Percentiles rank a stretch among this genome's conserved stretches.
These are phyloP conservation scores for Phaenicophaeus curvirostris DNA, from an alignment of 2,797 vertebrate species.

Conservation along the genomic window DNA sequence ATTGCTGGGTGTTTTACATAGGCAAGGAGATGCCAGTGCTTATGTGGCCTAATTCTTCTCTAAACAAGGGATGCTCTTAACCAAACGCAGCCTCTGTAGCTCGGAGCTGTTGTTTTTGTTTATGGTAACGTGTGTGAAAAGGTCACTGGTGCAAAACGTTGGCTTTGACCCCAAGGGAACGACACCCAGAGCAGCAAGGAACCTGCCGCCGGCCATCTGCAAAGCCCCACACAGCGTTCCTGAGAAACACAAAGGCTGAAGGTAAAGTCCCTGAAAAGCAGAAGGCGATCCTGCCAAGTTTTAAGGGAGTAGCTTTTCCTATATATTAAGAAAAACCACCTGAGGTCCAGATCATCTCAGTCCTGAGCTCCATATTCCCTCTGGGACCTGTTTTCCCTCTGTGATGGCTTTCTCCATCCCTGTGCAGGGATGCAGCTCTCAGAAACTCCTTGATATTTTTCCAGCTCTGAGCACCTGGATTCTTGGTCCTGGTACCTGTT, in stretches of 20 bases:
- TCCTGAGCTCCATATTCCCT: not conserved
- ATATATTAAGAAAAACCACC: not conserved
- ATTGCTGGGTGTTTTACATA: not conserved
- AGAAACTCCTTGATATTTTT: not conserved
- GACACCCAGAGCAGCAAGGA: not conserved
- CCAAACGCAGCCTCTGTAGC: not conserved
- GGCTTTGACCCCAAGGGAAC: not conserved
- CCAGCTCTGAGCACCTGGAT: too few species aligned
- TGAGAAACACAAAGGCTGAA: not conserved
- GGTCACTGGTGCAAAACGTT: not conserved
- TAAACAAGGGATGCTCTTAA: not conserved
- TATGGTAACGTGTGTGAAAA: not conserved
- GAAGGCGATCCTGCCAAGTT: not conserved
- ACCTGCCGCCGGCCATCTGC: not conserved
- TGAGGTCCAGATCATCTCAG: not conserved
- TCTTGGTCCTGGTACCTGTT: not conserved
- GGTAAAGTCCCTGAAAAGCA: not conserved
- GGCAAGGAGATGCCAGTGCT: not conserved
- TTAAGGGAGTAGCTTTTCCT: not conserved
- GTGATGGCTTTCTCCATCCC: rapidly evolving
- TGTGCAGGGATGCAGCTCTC: not conserved
- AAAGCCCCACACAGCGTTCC: not conserved
- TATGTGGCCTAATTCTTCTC: not conserved
- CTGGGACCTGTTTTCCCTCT: not conserved
- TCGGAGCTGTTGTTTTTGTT: not conserved